Percentiles rank a stretch among this genome's conserved stretches.
Evolutionary conservation across 1,140 invertebrate genomes (phyloP).

Genomic region (Drosophila eugracilis): DNA sequence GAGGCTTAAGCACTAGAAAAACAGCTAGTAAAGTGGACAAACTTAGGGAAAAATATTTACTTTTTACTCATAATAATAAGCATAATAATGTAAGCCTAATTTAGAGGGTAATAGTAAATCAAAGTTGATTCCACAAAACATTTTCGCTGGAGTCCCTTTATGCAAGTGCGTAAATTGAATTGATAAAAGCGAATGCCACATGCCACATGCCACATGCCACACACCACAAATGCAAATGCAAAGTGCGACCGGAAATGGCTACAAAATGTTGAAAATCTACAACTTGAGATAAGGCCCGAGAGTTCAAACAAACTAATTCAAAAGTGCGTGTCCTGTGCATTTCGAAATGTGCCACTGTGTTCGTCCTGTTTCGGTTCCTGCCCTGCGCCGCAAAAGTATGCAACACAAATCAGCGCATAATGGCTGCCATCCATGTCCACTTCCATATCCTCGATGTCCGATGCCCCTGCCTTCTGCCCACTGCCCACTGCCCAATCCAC

Average conservation of each 20-base stretch:
- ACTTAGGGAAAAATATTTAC: no score
- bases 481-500: not conserved
- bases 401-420: constrained; percentile 81
- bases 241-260: constrained; percentile 67
- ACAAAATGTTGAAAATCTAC: constrained; percentile 79
- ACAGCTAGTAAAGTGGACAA: no score
- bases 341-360: constrained; percentile 17
- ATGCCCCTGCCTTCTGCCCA: not conserved
- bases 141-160: constrained; percentile 49
- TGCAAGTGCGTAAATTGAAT: constrained; percentile 76
- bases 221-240: constrained; percentile 51
- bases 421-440: constrained; percentile 44
- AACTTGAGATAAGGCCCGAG: constrained; percentile 72
- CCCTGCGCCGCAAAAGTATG: constrained; percentile 65
- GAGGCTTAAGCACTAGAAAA: no score
- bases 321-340: constrained; percentile 53
- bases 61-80: no score
- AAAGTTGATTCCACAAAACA: constrained; percentile 19
- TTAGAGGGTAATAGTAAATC: constrained; percentile 37
- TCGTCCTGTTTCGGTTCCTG: constrained; percentile 31
- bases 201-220: no score
- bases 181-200: constrained; percentile 65
- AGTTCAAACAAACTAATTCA: constrained; percentile 83
- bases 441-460: constrained; percentile 28
- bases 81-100: constrained; percentile 25